A percentile compares a stretch with the other conserved stretches of the same genome.
phyloP scores from a whole-genome alignment of 2,113 vertebrate genomes.

The Prunella fulvescens region DNA sequence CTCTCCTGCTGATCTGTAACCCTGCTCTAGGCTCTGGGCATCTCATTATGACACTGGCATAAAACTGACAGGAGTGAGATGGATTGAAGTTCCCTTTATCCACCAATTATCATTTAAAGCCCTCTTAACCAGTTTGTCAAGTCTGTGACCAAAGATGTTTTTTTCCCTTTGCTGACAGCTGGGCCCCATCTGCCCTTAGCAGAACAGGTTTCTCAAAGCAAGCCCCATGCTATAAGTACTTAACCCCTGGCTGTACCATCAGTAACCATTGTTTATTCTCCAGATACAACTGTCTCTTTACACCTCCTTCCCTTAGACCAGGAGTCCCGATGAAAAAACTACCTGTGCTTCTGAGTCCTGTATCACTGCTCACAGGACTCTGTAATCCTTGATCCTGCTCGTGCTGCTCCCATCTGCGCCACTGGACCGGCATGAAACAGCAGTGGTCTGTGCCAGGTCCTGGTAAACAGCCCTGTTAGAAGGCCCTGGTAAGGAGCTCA shows the following conservation, averaged over 20 bases:
- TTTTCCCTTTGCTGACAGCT: not conserved
- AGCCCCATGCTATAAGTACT: not conserved
- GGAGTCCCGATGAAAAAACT: not conserved
- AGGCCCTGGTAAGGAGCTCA: not conserved
- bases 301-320: not conserved
- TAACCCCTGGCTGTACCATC: not conserved
- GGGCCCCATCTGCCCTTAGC: not conserved
- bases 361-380: not conserved
- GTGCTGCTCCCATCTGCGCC: not conserved
- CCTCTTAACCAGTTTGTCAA: not conserved
- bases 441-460: not conserved
- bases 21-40: not conserved
- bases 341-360: not conserved
- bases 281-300: not conserved
- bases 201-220: not conserved
- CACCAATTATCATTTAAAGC: not conserved
- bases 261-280: not conserved
- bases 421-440: fast-evolving
- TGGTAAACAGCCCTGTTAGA: not conserved
- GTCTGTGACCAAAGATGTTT: not conserved
- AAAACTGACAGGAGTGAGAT: not conserved
- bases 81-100: not conserved
- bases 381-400: not conserved
- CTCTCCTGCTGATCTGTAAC: not conserved
- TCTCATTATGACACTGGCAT: not conserved